These are phyloP conservation scores for Luscinia megarhynchos DNA, from an alignment of 2,797 vertebrate species.

Conservation along the genomic window DNA sequence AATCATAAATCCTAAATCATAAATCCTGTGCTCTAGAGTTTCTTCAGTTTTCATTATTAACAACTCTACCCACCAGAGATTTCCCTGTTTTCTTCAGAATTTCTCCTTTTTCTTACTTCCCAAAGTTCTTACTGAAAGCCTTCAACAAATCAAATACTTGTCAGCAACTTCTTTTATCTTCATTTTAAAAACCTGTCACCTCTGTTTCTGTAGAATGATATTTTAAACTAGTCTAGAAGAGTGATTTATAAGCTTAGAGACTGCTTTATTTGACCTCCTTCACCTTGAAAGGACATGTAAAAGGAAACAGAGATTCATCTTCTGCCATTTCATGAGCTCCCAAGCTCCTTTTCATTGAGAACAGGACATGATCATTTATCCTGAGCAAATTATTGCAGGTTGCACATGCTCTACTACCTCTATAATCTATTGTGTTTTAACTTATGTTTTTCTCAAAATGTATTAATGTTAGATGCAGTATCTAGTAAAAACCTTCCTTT, in stretches of 20 bases:
- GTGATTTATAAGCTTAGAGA: constrained; percentile 53
- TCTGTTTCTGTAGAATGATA: constrained; percentile 39
- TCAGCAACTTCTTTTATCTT: constrained; percentile 62
- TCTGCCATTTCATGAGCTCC: background rate
- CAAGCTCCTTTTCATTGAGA: background rate
- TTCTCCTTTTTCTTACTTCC: background rate
- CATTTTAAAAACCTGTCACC: constrained; percentile 50
- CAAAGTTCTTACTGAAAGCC: constrained; percentile 31
- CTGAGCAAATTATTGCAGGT: constrained; percentile 13
- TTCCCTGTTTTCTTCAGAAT: background rate
- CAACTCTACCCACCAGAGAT: background rate
- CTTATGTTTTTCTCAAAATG: background rate
- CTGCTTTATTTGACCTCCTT: constrained; percentile 53
- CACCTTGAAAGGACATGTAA: constrained; percentile 60
- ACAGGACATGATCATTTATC: background rate
- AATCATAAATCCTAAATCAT: background rate
- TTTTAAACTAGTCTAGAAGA: constrained; percentile 42
- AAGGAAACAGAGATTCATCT: constrained; percentile 60
- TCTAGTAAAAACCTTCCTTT: background rate
- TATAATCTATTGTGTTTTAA: background rate
- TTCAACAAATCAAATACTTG: constrained; percentile 52
- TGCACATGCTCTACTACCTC: background rate
- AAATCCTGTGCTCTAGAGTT: background rate
- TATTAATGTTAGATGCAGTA: background rate
- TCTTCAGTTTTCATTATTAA: background rate